Percentiles rank a stretch among this genome's conserved stretches.
Conservation (phyloP, 2,113 vertebrate species). For the Pipa parva region DNA sequence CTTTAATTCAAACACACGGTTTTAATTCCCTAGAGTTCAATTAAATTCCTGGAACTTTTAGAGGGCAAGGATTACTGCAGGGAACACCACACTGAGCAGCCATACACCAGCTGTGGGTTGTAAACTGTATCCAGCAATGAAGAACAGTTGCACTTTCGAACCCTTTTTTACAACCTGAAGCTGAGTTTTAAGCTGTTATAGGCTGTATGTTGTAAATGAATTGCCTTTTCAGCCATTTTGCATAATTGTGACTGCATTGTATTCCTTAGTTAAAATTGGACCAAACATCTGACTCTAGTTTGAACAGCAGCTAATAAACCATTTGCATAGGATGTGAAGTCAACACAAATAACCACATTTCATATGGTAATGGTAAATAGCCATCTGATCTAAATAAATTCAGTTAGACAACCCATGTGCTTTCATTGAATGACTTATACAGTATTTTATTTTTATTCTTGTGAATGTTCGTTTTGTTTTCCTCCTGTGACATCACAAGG, state of each 20-base stretch:
- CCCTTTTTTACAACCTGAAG: constrained; percentile 33
- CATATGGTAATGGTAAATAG: neutral
- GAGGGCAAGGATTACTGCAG: constrained; percentile 19
- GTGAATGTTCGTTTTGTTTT: neutral
- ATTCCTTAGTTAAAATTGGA: neutral
- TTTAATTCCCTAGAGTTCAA: constrained; percentile 21
- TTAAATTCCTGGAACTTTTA: constrained; percentile 28
- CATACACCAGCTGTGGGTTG: constrained; percentile 35
- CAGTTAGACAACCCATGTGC: too few relatives aligned
- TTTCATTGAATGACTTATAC: too few relatives aligned
- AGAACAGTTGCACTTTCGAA: constrained; percentile 38
- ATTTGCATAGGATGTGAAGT: neutral
- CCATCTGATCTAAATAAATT: neutral
- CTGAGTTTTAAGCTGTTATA: constrained; percentile 13
- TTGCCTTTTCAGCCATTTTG: constrained; percentile 1
- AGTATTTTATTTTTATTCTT: too few relatives aligned
- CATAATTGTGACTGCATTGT: neutral
- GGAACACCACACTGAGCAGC: constrained; percentile 23
- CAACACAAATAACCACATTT: neutral
- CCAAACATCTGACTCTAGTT: neutral
- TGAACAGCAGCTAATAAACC: neutral
- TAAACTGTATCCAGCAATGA: constrained; percentile 35
- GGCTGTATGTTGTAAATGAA: constrained; percentile 10
- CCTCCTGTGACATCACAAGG: neutral
- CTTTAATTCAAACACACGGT: constrained; percentile 5